Conservation (phyloP, 2,888 invertebrate genomes). For the Euplagia quadripunctaria region DNA sequence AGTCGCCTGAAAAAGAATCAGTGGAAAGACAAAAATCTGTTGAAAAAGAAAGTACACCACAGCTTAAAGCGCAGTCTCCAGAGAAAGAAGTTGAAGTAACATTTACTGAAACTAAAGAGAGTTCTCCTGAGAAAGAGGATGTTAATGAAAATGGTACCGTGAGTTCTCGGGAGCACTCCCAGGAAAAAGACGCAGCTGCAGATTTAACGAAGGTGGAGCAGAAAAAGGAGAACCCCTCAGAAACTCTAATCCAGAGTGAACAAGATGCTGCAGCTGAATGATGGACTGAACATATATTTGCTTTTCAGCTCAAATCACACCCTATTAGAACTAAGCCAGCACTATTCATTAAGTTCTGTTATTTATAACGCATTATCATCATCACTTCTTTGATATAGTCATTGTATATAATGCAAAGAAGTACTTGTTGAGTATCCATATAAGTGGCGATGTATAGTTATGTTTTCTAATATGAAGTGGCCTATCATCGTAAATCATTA, state of each 20-base stretch:
- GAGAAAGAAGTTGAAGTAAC: slow-evolving; percentile 60
- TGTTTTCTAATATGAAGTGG: slow-evolving; percentile 74
- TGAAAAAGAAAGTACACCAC: slow-evolving; percentile 59
- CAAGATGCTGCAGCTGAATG: slow-evolving; percentile 76
- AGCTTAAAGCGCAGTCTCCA: slow-evolving; percentile 58
- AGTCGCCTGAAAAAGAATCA: slow-evolving; percentile 58
- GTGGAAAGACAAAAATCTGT: slow-evolving; percentile 67
- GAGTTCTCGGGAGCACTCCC: slow-evolving; percentile 80
- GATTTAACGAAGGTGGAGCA: slow-evolving; percentile 59
- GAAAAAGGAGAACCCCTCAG: slow-evolving; percentile 76
- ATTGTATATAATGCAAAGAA: slow-evolving; percentile 82
- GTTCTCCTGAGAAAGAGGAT: slow-evolving; percentile 69
- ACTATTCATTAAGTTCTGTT: slow-evolving; percentile 79
- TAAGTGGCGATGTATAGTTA: slow-evolving; percentile 74
- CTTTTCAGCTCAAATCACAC: slow-evolving; percentile 81
- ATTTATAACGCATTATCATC: slow-evolving; percentile 74
- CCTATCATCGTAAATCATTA: slow-evolving; percentile 77
- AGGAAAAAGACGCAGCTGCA: slow-evolving; percentile 66
- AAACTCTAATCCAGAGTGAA: slow-evolving; percentile 81
- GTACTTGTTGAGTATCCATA: slow-evolving; percentile 75
- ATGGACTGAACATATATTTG: slow-evolving; percentile 65
- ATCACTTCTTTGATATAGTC: slow-evolving; percentile 80
- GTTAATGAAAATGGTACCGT: slow-evolving; percentile 78
- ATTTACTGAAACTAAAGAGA: slow-evolving; percentile 69
- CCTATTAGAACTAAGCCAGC: slow-evolving; percentile 82